phyloP scores from a whole-genome alignment of 2,888 invertebrate species.

The Thera britannica region DNA sequence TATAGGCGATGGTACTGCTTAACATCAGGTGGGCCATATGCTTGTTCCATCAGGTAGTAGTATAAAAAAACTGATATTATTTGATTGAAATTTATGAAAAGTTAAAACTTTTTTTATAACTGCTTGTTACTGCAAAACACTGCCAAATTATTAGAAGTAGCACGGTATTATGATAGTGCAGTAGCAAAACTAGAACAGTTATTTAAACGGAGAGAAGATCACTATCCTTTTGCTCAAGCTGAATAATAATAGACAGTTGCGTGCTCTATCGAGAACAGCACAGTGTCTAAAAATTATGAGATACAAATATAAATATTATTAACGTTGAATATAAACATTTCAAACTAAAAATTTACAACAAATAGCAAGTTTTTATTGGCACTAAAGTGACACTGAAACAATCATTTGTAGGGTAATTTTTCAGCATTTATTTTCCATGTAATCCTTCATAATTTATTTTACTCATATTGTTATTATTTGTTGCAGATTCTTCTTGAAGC shows the following conservation, averaged over 20 bases:
- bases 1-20: too few species aligned
- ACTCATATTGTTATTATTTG: too few species aligned
- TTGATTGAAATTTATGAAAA: not conserved
- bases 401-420: too few species aligned
- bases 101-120: not conserved
- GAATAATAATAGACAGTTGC: slow-evolving; percentile 1
- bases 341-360: too few species aligned
- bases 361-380: too few species aligned
- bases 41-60: not conserved
- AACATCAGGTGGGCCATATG: too few species aligned
- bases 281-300: not conserved
- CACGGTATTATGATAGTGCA: not conserved
- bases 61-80: not conserved
- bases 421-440: too few species aligned
- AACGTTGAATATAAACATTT: too few species aligned
- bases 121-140: not conserved
- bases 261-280: not conserved
- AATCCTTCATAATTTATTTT: too few species aligned
- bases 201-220: not conserved
- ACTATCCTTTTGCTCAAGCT: not conserved
- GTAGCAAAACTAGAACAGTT: slow-evolving; percentile 6
- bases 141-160: slow-evolving; percentile 1
- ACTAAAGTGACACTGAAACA: too few species aligned
- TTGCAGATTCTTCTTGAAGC: too few species aligned
- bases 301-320: too few species aligned